phyloP scores from a whole-genome alignment of 1,140 invertebrate genomes.

The Leucophenga varia region DNA sequence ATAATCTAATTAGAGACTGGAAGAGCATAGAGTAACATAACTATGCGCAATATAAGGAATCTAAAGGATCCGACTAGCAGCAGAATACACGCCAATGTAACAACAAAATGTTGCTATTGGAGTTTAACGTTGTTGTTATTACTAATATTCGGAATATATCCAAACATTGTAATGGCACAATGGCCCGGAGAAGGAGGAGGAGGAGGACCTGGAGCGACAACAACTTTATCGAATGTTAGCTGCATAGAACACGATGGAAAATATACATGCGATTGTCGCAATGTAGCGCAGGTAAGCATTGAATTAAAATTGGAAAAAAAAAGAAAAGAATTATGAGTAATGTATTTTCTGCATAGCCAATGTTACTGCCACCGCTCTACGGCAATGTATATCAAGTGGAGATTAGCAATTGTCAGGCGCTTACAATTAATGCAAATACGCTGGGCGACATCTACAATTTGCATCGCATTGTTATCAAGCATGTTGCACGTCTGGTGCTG shows the following conservation, averaged over 20 bases:
- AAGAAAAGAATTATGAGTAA: too few species aligned
- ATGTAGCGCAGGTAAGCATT: constrained; percentile 42
- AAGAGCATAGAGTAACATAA: too few species aligned
- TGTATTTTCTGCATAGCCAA: too few species aligned
- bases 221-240: constrained; percentile 27
- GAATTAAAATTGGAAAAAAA: too few species aligned
- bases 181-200: too few species aligned
- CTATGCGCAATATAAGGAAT: constrained; percentile 42
- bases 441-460: constrained; percentile 57
- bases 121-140: neutral
- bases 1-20: too few species aligned
- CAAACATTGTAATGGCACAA: neutral
- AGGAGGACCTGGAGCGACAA: too few species aligned
- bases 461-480: constrained; percentile 57
- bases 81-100: too few species aligned
- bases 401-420: constrained; percentile 40
- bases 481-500: constrained; percentile 59
- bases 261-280: constrained; percentile 46
- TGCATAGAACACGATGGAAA: constrained; percentile 44
- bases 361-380: constrained; percentile 32
- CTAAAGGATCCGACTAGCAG: constrained; percentile 36
- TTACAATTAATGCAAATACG: constrained; percentile 38
- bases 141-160: neutral
- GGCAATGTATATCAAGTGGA: constrained; percentile 38
- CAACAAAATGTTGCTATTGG: constrained; percentile 3